phyloP scores from a whole-genome alignment of 2,797 vertebrate genomes.

The Neosilurus mollespiculum region DNA sequence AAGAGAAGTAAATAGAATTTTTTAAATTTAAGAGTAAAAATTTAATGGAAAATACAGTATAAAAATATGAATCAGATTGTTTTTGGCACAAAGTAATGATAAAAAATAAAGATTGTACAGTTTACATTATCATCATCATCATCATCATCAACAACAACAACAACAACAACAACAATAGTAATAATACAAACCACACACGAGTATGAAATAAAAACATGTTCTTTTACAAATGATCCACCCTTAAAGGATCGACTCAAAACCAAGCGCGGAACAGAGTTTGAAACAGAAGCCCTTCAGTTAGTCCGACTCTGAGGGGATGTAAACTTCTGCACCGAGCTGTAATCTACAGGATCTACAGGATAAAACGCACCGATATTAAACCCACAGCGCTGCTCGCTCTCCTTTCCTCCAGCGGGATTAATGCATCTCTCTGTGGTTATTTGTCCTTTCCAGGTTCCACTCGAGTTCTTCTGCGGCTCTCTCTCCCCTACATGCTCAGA shows the following conservation, averaged over 20 bases:
- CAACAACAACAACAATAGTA: neutral
- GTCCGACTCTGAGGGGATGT: neutral
- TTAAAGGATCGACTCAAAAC: neutral
- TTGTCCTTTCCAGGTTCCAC: neutral
- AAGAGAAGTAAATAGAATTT: neutral
- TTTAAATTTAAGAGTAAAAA: neutral
- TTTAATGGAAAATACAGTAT: neutral
- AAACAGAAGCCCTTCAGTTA: neutral
- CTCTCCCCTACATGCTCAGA: neutral
- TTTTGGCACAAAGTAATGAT: neutral
- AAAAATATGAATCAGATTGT: neutral
- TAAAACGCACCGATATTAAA: neutral
- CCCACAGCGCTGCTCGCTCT: neutral
- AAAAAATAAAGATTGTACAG: neutral
- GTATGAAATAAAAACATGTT: neutral
- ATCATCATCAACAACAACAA: neutral
- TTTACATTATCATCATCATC: neutral
- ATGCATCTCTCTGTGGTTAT: neutral
- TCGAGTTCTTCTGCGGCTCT: neutral
- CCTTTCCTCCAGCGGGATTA: neutral
- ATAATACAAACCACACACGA: neutral
- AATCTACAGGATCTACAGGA: neutral
- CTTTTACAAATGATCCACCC: too few relatives aligned
- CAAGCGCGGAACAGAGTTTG: too few relatives aligned
- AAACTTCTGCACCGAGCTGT: conserved; percentile 11